Conservation (phyloP, 1,140 invertebrate genomes). For the Luehdorfia chinensis region DNA sequence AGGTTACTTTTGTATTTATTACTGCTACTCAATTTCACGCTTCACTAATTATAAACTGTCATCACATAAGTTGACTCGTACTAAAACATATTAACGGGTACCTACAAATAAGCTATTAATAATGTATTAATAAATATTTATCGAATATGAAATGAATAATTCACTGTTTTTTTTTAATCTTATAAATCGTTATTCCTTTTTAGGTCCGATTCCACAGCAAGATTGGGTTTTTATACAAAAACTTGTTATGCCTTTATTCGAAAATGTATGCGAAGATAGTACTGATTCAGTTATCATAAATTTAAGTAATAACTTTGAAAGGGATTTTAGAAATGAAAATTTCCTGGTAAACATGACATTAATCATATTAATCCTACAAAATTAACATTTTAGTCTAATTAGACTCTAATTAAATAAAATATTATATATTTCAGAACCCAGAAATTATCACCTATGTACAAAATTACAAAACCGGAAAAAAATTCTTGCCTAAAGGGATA, state of each 20-base stretch:
- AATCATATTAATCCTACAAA: too few relatives aligned
- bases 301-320: constrained; percentile 45
- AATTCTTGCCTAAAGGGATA: constrained; percentile 51
- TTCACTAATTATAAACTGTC: too few relatives aligned
- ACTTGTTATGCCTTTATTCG: constrained; percentile 50
- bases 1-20: too few relatives aligned
- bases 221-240: constrained; percentile 60
- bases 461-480: constrained; percentile 37
- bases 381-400: constrained; percentile 13
- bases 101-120: too few relatives aligned
- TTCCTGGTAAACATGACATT: constrained; percentile 54
- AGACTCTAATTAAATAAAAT: not conserved
- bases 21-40: too few relatives aligned
- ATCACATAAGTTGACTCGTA: too few relatives aligned
- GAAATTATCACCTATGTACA: constrained; percentile 41
- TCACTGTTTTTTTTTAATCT: too few relatives aligned
- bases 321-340: constrained; percentile 30
- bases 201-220: constrained; percentile 28
- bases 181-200: constrained; percentile 4
- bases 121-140: not conserved
- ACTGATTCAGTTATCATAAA: constrained; percentile 33
- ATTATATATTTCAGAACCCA: constrained; percentile 36
- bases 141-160: not conserved
- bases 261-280: constrained; percentile 64
- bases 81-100: too few relatives aligned